Percentiles rank a stretch among this genome's conserved stretches.
These are phyloP conservation scores for Hemiprocne comata DNA, from an alignment of 2,113 vertebrate species.

Conservation along the genomic window DNA sequence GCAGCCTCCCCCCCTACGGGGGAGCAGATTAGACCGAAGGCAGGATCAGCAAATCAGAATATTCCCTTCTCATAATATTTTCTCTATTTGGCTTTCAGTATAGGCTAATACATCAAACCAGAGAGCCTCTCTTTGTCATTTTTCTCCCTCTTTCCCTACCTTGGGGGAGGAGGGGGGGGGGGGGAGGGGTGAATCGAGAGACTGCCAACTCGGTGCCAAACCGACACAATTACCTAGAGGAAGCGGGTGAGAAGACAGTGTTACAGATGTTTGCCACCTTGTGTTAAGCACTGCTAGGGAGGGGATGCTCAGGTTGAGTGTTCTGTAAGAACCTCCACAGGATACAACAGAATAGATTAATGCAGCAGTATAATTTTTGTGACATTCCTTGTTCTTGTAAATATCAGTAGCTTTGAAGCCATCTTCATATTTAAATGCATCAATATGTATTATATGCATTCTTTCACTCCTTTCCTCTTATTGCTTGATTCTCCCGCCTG, in stretches of 20 bases:
- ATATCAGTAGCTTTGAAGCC: constrained; percentile 9
- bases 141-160: too few relatives aligned
- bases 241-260: neutral
- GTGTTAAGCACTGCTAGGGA: neutral
- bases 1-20: too few relatives aligned
- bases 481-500: neutral
- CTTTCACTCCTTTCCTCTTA: constrained; percentile 1
- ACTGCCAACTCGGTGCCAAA: too few relatives aligned
- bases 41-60: too few relatives aligned
- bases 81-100: too few relatives aligned
- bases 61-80: too few relatives aligned
- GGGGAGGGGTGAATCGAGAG: too few relatives aligned
- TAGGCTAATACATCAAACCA: too few relatives aligned
- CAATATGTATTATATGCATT: constrained; percentile 1
- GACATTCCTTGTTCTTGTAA: neutral
- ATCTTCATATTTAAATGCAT: neutral
- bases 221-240: too few relatives aligned
- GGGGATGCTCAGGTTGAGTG: neutral
- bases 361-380: neutral
- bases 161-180: too few relatives aligned
- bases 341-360: neutral
- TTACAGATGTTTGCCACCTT: neutral
- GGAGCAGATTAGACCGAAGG: too few relatives aligned
- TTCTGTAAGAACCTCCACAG: neutral
- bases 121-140: too few relatives aligned